phyloP scores from a whole-genome alignment of 2,888 invertebrate species.

The Lasius fuliginosus region DNA sequence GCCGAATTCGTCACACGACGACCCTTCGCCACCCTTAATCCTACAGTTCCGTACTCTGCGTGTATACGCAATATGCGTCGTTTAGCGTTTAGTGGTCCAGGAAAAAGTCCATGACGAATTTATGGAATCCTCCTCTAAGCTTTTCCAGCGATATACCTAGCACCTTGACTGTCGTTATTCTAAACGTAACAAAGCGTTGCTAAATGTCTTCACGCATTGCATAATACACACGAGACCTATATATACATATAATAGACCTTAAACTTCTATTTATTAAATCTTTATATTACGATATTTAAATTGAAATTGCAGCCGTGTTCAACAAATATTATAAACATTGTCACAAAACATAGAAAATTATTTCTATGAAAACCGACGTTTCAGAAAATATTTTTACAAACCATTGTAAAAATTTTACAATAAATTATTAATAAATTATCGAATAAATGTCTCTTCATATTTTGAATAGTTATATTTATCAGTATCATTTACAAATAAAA shows the following conservation, averaged over 20 bases:
- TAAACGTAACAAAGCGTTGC: constrained; percentile 75
- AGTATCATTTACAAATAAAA: neutral
- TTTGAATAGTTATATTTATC: neutral
- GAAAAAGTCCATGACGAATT: constrained; percentile 80
- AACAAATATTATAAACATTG: constrained; percentile 1
- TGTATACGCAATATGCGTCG: constrained; percentile 50
- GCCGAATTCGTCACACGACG: constrained; percentile 74
- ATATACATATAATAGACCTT: neutral
- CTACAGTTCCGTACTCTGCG: constrained; percentile 30
- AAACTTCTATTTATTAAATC: neutral
- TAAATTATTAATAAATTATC: neutral
- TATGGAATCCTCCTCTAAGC: constrained; percentile 73
- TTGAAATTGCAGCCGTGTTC: neutral
- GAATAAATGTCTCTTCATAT: neutral
- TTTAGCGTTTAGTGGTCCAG: constrained; percentile 71
- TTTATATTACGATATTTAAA: neutral
- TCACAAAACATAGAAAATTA: neutral
- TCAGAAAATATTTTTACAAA: neutral
- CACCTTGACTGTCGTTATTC: constrained; percentile 65
- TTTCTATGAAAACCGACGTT: neutral
- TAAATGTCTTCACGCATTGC: constrained; percentile 66
- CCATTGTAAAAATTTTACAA: neutral
- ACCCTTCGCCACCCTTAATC: constrained; percentile 57
- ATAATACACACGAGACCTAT: neutral
- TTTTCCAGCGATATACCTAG: constrained; percentile 46